These are phyloP conservation scores for Drosophila kanekoi DNA, from an alignment of 2,888 invertebrate genomes.

Conservation along the genomic window DNA sequence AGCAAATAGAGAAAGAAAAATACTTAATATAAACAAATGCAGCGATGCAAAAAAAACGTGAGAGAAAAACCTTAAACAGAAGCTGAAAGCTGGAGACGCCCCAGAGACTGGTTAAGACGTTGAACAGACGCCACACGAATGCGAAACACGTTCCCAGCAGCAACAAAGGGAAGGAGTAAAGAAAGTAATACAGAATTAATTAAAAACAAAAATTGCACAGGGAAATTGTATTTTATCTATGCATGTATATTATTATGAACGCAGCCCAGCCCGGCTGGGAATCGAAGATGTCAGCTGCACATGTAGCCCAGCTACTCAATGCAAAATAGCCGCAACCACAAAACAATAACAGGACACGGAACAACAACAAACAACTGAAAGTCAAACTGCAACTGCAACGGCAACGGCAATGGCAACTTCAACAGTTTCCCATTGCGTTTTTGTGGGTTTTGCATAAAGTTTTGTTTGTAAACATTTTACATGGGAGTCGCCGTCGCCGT, in stretches of 20 bases:
- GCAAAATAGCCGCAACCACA: conserved; percentile 32
- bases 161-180: conserved; percentile 9
- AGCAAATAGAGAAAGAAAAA: conserved; percentile 47
- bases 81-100: conserved; percentile 30
- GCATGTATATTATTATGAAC: conserved; percentile 22
- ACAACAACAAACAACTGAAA: conserved; percentile 25
- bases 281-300: conserved; percentile 53
- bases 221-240: conserved; percentile 61
- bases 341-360: conserved; percentile 56
- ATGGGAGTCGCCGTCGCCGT: conserved; percentile 44
- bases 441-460: conserved; percentile 51
- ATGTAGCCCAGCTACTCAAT: conserved; percentile 23
- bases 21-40: conserved; percentile 62
- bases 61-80: conserved; percentile 1
- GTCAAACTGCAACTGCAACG: conserved; percentile 7
- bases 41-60: conserved; percentile 29
- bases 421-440: conserved; percentile 45
- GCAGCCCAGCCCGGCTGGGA: conserved; percentile 4
- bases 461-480: conserved; percentile 67
- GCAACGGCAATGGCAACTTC: conserved; percentile 23
- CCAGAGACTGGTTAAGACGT: conserved; percentile 57
- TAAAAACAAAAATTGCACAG: conserved; percentile 66
- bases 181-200: conserved; percentile 66
- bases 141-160: conserved; percentile 56
- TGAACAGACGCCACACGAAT: conserved; percentile 61